Percentiles rank a stretch among this genome's conserved stretches.
Conservation (phyloP, 1,140 invertebrate genomes). For the Diorhabda sublineata region DNA sequence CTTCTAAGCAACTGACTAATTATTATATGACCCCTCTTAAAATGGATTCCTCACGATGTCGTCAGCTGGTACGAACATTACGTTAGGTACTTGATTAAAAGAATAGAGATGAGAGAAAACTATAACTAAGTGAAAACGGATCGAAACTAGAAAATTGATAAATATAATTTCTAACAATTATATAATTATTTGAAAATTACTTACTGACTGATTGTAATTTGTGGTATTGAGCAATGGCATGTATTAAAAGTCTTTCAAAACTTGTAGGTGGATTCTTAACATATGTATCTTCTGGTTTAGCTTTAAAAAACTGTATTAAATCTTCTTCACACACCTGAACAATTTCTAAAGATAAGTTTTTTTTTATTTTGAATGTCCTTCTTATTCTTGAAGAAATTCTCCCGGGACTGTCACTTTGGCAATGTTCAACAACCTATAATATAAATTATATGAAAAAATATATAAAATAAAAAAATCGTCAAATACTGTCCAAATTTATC, state of each 20-base stretch:
- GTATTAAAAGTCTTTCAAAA: conserved; percentile 40
- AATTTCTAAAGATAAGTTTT: conserved; percentile 33
- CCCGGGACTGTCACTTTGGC: conserved; percentile 16
- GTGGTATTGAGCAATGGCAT: conserved; percentile 41
- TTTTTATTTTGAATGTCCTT: conserved; percentile 32
- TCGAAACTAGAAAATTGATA: conserved; percentile 13
- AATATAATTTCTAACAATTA: background rate
- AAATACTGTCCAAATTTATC: too few species aligned
- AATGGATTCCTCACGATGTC: too few species aligned
- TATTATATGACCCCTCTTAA: too few species aligned
- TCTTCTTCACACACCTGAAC: conserved; percentile 33
- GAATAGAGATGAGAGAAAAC: background rate
- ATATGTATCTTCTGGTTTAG: conserved; percentile 30
- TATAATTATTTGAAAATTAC: background rate
- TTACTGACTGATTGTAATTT: conserved; percentile 37
- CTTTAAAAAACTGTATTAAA: conserved; percentile 36
- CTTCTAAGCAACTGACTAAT: too few species aligned
- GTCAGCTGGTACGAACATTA: background rate
- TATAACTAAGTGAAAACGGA: conserved; percentile 4
- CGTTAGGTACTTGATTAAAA: too few species aligned
- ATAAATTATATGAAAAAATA: background rate
- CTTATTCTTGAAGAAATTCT: conserved; percentile 35
- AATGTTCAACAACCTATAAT: background rate
- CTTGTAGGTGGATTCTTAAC: conserved; percentile 31
- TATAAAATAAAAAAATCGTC: too few species aligned